phyloP scores from a whole-genome alignment of 2,888 invertebrate genomes.

The Cheilosia vulpina region DNA sequence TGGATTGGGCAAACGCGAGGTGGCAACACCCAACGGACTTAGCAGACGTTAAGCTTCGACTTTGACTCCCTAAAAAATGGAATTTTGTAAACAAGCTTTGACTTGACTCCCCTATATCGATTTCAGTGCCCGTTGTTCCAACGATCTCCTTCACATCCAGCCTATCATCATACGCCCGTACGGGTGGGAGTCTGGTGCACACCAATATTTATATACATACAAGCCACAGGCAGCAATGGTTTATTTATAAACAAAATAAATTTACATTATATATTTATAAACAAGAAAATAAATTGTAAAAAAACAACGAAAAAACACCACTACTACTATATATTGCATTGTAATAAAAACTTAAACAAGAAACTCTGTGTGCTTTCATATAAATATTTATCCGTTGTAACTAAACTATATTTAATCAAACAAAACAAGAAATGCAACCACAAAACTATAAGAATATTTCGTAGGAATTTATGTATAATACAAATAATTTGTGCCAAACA shows the following conservation, averaged over 20 bases:
- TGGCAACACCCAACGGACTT: constrained; percentile 20
- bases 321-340: constrained; percentile 46
- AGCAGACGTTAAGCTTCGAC: constrained; percentile 55
- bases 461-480: constrained; percentile 57
- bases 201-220: too few species aligned
- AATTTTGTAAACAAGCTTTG: constrained; percentile 58
- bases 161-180: constrained; percentile 48
- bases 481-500: constrained; percentile 36
- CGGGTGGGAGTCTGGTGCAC: too few species aligned
- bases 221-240: too few species aligned
- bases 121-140: constrained; percentile 63
- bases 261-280: constrained; percentile 64
- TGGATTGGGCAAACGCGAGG: constrained; percentile 86
- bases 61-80: constrained; percentile 26
- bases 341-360: constrained; percentile 32
- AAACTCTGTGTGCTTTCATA: constrained; percentile 66
- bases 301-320: constrained; percentile 16
- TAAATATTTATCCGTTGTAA: constrained; percentile 45
- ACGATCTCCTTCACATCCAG: constrained; percentile 47
- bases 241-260: constrained; percentile 66
- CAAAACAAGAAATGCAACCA: constrained; percentile 8
- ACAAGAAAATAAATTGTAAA: constrained; percentile 57
- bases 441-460: constrained; percentile 32
- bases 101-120: constrained; percentile 72
- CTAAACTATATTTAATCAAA: constrained; percentile 33